Evolutionary conservation across 1,140 invertebrate species (phyloP), one percentile per base, ranked within the genome.

Genomic region (Acyrthosiphon pisum): DNA sequence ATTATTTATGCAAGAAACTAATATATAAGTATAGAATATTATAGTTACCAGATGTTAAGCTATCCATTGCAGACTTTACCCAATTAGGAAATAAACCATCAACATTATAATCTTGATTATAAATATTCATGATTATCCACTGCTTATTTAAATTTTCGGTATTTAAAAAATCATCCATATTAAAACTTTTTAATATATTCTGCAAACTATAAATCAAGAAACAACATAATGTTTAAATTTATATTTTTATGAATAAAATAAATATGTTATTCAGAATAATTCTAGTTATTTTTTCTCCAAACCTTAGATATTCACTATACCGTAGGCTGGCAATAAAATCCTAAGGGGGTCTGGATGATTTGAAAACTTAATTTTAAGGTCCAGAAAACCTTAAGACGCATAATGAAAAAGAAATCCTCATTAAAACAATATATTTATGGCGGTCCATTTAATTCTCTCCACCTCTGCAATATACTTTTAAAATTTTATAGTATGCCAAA

Each of bases 121-220:
- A 93, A 86, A 93, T 93, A 86, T 93, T 93, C 81, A 93, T 84
- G 8, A 93, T 93, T 22, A 93, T 93, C 91, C 91, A 93, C 56
- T 93, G 46, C n/a, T 84, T 93, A n/a, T 93, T 93, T 93, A 93
- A 84, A 56, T 93, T 93, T 44, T 93, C 91, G 44, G 37, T 37
- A 83, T 93, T 93, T 84, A 93, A 86, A 53, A 93, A 93, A 83
- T 93, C 91, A 41, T 86, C 91, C 91, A 93, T 93, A 30, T 93
- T 93, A 44, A 93, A 93, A 84, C 81, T 93, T 41, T 86, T 93
- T n/a, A 93, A 26, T 2, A 93, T 93, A 48, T 53, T 93, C 14
- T 2, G 81, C 30, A 93, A 56, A 56, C 91, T 93, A 48, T 44
- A 84, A 93, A 56, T 90, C 11, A 90, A 90, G 11, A 90, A 53